Conservation (phyloP, 2,888 invertebrate species). For the Troglohyphantes excavatus region DNA sequence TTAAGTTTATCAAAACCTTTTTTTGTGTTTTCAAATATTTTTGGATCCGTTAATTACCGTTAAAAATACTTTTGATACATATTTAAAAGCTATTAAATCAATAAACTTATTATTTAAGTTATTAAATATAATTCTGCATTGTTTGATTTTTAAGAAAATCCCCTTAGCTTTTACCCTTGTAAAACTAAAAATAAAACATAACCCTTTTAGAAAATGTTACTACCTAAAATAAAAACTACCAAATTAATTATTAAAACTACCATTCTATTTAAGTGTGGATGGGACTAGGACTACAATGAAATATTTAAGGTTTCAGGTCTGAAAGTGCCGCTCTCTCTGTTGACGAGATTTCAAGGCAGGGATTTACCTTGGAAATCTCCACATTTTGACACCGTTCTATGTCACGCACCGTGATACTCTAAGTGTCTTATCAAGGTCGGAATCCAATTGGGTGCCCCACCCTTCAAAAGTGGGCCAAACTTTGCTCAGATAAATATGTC, state of each 20-base stretch:
- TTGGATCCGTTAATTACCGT: no score
- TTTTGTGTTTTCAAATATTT: no score
- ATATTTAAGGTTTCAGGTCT: not conserved
- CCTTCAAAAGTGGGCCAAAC: constrained; percentile 70
- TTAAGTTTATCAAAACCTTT: no score
- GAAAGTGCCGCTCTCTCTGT: constrained; percentile 4
- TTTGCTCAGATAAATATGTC: constrained; percentile 70
- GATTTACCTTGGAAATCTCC: constrained; percentile 60
- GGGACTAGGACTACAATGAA: not conserved
- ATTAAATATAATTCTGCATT: no score
- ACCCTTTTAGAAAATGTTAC: not conserved
- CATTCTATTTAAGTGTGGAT: not conserved
- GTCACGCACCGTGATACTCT: constrained; percentile 69
- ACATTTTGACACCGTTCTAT: constrained; percentile 67
- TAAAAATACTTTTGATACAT: no score
- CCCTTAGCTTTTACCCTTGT: no score
- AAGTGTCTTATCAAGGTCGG: constrained; percentile 66
- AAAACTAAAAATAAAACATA: not conserved
- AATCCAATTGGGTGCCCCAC: constrained; percentile 75
- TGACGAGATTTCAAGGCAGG: constrained; percentile 21
- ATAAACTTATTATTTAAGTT: no score
- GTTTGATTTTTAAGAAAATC: no score
- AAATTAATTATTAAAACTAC: not conserved
- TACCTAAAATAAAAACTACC: not conserved
- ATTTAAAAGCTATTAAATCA: no score